Base-by-base conservation (phyloP, 2,797 vertebrate species). In the Gallinago nigripennis region DNA sequence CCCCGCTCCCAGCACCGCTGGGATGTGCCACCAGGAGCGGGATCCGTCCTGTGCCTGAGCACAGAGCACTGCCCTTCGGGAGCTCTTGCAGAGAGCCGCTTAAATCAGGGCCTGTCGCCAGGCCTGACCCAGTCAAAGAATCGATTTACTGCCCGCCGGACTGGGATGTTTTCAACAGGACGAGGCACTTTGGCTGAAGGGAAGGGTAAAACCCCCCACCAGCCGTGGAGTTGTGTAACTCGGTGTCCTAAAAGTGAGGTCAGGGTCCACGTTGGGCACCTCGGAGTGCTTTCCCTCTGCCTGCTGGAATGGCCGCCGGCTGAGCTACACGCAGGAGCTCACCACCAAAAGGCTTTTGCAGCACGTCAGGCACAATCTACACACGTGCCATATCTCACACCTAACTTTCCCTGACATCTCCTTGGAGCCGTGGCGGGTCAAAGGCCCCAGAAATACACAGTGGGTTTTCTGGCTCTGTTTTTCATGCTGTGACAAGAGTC, bases 61-160 rank as follows among this genome's bases (percentile, higher is more conserved):
- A 24, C 1, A 33, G 51, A 64, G 77, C 90, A 27, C 80, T 88
- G 87, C 45, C 6, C 4, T 82, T 94, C 12, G 79, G 88, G 66
- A 88, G 6, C 68, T 65, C 9, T 78, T 63, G 71, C 28, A 17
- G n/a, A 95, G 90, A 95, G 88, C 88, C 51, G 86, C 95, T 95
- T 94, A 93, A 93, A 93, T 92, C 81, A 90, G 68, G 0, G 19
- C 94, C 37, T 65, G 45, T 93, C 92, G 33, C 68, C 17, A 68
- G 66, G 81, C 86, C 57, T 93, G 95, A 90, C 94, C 78, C 58
- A 93, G 86, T 89, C 85, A 92, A 88, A 78, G 83, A 94, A 87
- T 80, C 66, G 50, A 91, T 85, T 94, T 85, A 43, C 58, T 54
- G 72, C 50, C 54, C 4, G 2, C 65, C 33, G 50, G 90, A 66